Conservation (phyloP, 1,140 invertebrate species). For the Drosophila arawakana region DNA sequence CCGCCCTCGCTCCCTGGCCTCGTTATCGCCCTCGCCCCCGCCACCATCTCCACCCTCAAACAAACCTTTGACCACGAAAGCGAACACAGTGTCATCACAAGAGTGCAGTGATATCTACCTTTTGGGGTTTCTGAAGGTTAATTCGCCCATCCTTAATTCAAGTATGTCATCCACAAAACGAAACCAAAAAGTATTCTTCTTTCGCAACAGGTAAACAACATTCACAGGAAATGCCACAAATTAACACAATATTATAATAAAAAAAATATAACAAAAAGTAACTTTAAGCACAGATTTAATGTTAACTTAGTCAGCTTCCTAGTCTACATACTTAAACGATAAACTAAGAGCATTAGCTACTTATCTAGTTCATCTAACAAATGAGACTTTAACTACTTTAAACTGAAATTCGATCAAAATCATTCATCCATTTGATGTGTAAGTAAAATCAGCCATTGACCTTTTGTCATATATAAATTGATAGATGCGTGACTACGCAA, state of each 20-base stretch:
- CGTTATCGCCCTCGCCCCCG: not conserved
- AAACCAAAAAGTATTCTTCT: conserved; percentile 8
- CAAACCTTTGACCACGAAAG: no score
- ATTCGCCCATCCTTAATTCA: conserved; percentile 56
- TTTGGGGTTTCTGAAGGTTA: conserved; percentile 56
- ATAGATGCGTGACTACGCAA: conserved; percentile 68
- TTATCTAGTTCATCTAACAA: not conserved
- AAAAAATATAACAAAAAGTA: not conserved
- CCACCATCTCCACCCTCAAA: not conserved
- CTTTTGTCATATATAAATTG: conserved; percentile 72
- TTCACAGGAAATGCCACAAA: conserved; percentile 10
- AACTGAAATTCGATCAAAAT: no score
- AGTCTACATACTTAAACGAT: not conserved
- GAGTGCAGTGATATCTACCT: not conserved
- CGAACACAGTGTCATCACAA: not conserved
- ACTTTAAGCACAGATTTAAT: not conserved
- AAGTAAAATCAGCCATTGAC: conserved; percentile 74
- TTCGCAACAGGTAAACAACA: not conserved
- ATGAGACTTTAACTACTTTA: not conserved
- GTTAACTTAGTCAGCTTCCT: not conserved
- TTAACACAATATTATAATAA: not conserved
- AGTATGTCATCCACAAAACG: conserved; percentile 52
- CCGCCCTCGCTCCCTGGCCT: not conserved
- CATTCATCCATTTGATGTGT: conserved; percentile 21
- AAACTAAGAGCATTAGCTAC: not conserved